phyloP scores from a whole-genome alignment of 1,140 invertebrate genomes.

The Schlechtendalia chinensis region DNA sequence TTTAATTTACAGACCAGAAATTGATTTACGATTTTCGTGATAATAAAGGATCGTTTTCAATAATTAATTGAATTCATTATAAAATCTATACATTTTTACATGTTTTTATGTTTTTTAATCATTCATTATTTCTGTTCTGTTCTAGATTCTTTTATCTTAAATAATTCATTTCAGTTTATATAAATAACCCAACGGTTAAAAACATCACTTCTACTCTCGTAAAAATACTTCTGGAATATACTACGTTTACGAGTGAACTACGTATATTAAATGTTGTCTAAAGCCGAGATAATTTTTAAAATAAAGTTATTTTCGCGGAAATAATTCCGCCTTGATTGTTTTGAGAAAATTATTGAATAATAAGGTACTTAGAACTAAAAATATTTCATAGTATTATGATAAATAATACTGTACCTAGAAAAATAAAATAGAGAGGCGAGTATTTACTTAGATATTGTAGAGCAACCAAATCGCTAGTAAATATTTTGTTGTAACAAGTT shows the following conservation, averaged over 20 bases:
- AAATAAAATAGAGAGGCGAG: no score
- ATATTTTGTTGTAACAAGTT: no score
- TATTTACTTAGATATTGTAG: no score
- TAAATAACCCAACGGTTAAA: not conserved
- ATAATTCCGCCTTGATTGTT: not conserved
- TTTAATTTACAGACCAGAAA: no score
- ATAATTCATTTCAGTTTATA: not conserved
- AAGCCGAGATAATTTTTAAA: not conserved
- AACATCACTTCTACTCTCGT: not conserved
- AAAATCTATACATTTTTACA: not conserved
- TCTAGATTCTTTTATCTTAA: not conserved
- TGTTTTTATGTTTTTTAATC: not conserved
- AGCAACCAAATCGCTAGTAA: no score
- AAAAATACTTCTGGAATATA: not conserved
- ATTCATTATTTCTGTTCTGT: not conserved
- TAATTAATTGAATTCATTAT: no score
- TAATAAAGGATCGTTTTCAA: no score
- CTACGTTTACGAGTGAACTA: conserved; percentile 1
- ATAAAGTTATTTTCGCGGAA: not conserved
- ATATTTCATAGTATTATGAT: no score
- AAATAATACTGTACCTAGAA: no score
- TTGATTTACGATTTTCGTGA: no score
- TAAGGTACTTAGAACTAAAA: no score
- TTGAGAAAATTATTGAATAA: not conserved
- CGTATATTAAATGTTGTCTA: no score